A percentile compares a stretch with the other conserved stretches of the same genome.
phyloP scores from a whole-genome alignment of 2,113 vertebrate species.

The Bubo bubo region DNA sequence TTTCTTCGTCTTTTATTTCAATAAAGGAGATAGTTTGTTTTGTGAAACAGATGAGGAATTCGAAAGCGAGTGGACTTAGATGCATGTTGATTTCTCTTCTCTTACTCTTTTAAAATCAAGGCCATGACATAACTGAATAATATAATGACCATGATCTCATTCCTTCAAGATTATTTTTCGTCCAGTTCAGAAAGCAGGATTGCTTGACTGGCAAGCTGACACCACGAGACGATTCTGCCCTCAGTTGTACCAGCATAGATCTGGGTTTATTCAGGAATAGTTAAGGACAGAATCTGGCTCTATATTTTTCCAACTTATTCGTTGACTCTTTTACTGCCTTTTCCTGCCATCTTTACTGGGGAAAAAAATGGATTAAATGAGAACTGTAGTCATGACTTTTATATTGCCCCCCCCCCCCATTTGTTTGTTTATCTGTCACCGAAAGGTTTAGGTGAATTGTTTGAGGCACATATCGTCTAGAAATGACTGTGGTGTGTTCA shows the following conservation, averaged over 20 bases:
- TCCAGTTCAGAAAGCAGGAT: conserved; percentile 58
- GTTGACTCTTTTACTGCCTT: conserved; percentile 1
- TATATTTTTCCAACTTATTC: conserved; percentile 46
- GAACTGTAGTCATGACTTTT: not conserved
- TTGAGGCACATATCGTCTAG: not conserved
- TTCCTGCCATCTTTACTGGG: not conserved
- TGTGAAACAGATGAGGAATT: conserved; percentile 44
- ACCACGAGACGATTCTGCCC: not conserved
- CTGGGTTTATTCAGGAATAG: conserved; percentile 45
- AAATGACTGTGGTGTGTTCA: not conserved
- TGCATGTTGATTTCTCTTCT: not conserved
- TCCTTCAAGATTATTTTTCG: conserved; percentile 62
- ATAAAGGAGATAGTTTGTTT: conserved; percentile 47
- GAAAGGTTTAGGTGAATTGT: not conserved
- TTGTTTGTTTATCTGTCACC: not conserved
- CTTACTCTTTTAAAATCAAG: conserved; percentile 60
- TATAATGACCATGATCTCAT: conserved; percentile 69
- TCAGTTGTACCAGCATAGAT: conserved; percentile 16
- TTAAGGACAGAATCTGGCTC: not conserved
- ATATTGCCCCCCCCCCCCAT: not conserved
- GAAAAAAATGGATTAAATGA: not conserved
- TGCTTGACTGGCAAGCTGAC: conserved; percentile 70
- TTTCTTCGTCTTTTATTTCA: conserved; percentile 43
- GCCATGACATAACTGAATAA: conserved; percentile 63
- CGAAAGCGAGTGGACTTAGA: conserved; percentile 34